Evolutionary conservation across 30 jellyfish, hydroid and myxozoan species (phyloP).

Genomic region (Haliclystus octoradiatus): DNA sequence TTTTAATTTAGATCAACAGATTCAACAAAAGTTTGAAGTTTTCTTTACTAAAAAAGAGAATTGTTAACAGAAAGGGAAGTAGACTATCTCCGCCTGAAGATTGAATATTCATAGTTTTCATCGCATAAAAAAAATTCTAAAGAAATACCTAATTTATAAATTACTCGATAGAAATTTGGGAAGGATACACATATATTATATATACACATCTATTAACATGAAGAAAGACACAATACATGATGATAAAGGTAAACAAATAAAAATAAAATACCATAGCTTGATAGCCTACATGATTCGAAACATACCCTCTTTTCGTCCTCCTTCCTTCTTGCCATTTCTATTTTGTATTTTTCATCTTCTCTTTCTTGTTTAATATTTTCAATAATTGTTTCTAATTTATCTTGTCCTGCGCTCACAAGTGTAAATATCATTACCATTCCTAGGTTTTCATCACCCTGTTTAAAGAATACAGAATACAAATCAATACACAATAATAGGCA

Average conservation of each 20-base stretch:
- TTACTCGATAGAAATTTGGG: no score
- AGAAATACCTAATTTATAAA: no score
- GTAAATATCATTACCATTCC: conserved; percentile 82
- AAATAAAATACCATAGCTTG: conserved; percentile 1
- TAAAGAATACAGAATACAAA: neutral
- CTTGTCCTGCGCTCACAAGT: conserved; percentile 56
- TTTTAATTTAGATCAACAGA: no score
- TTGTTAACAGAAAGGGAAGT: no score
- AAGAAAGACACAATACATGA: neutral
- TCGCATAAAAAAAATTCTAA: no score
- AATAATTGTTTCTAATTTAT: conserved; percentile 17
- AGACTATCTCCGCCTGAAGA: no score
- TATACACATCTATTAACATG: no score
- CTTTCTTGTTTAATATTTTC: conserved; percentile 38
- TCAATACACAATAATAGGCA: neutral
- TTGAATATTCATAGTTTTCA: no score
- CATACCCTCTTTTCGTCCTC: conserved; percentile 50
- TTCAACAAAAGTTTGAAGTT: no score
- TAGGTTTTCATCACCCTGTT: conserved; percentile 47
- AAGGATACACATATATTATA: no score
- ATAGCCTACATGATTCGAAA: no score
- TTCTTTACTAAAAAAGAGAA: no score
- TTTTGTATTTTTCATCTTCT: conserved; percentile 25
- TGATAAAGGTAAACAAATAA: neutral
- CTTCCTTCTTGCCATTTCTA: conserved; percentile 29